A percentile compares a stretch with the other conserved stretches of the same genome.
These are phyloP conservation scores for Eulemur rufifrons DNA, from an alignment of 2,113 vertebrate genomes.

Conservation along the genomic window DNA sequence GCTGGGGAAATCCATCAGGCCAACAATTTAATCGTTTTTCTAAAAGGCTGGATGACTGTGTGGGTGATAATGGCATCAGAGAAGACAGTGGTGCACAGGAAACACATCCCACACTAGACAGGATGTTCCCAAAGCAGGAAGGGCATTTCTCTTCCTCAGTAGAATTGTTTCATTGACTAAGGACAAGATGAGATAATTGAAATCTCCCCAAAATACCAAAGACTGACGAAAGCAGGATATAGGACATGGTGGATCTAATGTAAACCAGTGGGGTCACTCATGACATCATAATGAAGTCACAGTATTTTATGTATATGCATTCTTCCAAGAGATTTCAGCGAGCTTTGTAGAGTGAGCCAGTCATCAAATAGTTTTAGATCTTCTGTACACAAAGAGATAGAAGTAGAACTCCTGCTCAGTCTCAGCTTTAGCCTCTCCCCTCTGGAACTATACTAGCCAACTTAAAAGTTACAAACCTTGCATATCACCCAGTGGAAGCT, in stretches of 20 bases:
- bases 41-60: slow-evolving; percentile 49
- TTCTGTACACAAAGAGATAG: background rate
- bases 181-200: slow-evolving; percentile 68
- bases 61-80: slow-evolving; percentile 61
- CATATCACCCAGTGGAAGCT: background rate
- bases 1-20: slow-evolving; percentile 58
- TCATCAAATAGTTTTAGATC: slow-evolving; percentile 2
- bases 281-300: slow-evolving; percentile 51
- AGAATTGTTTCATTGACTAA: slow-evolving; percentile 67
- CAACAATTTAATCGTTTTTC: slow-evolving; percentile 33
- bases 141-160: slow-evolving; percentile 54
- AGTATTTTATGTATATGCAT: background rate
- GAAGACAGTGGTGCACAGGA: slow-evolving; percentile 57
- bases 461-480: background rate
- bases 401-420: background rate
- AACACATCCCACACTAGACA: slow-evolving; percentile 72
- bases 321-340: background rate
- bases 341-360: background rate
- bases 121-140: slow-evolving; percentile 71
- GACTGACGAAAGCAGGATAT: slow-evolving; percentile 62
- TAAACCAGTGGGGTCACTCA: slow-evolving; percentile 27
- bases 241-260: slow-evolving; percentile 31
- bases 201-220: slow-evolving; percentile 76
- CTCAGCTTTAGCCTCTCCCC: background rate
- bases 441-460: background rate